Conservation (phyloP, 2,888 invertebrate genomes). For the Germaria angustata region DNA sequence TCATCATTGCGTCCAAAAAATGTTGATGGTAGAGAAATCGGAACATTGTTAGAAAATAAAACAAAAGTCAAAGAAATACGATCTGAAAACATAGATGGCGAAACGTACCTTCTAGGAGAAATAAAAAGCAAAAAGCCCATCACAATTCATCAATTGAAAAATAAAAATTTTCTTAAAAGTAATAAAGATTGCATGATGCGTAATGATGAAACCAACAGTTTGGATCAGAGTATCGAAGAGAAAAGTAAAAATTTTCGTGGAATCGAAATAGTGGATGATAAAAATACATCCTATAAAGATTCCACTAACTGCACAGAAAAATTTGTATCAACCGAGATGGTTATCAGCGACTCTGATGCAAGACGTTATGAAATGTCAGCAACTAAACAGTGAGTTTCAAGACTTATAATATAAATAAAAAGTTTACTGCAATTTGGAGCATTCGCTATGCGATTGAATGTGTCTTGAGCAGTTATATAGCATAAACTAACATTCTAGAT, state of each 20-base stretch:
- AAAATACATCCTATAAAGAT: conserved; percentile 53
- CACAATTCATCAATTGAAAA: conserved; percentile 72
- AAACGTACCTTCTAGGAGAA: conserved; percentile 74
- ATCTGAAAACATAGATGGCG: conserved; percentile 67
- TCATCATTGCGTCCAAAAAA: conserved; percentile 67
- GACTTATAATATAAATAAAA: neutral
- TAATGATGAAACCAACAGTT: neutral
- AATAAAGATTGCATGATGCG: neutral
- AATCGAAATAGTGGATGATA: conserved; percentile 65
- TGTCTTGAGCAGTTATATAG: no score
- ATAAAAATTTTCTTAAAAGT: neutral
- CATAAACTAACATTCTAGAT: no score
- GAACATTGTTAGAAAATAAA: neutral
- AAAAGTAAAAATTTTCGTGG: conserved; percentile 69
- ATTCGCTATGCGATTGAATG: no score
- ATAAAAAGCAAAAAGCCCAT: conserved; percentile 73
- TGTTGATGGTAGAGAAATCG: neutral
- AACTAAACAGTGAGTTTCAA: conserved; percentile 76
- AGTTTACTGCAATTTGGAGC: no score
- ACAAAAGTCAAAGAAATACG: neutral
- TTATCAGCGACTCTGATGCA: conserved; percentile 74
- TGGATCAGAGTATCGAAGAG: neutral
- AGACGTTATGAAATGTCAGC: conserved; percentile 74
- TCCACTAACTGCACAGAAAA: conserved; percentile 67
- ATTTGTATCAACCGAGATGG: conserved; percentile 75